Base-by-base conservation (phyloP, 2,888 invertebrate genomes). In the Antitype chi region DNA sequence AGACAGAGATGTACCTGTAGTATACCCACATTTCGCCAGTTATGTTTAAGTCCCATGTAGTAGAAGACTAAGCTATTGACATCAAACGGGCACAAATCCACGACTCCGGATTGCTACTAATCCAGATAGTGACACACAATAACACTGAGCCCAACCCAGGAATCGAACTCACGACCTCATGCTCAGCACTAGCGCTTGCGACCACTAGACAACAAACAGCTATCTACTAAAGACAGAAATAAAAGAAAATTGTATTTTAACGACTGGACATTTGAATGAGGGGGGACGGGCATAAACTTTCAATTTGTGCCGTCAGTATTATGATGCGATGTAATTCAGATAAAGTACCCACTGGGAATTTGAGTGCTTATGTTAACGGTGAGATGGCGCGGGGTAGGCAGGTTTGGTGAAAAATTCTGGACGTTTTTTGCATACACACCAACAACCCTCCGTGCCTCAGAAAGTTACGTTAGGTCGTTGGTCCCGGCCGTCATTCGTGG, bases 171-270 rank as follows among this genome's bases (percentile, higher is more conserved):
- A 52, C 6, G 9, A 28, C 23, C 15, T 49, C 28, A 20, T 28
- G 9, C 59, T 32, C 49, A 5, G 23, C 38, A 38, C 1, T 62
- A 15, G 32, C 66, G 5, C 2, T 23, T 15, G 5, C 52, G 28
- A 11, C 8, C 23, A 66, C 23, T 15, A 23, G 9, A 52, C 5
- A 62, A 52, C 63, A 71, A 74, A 69, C 79, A 74, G 53, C 59
- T 8, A 57, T 71, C 62, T 55, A 62, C 32, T 55, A 74, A 73
- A 69, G 70, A 73, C 63, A 69, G n/a, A 70, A 76, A 72, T 78
- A 70, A 77, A 85, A 69, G 72, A 81, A 78, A 85, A 81, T 76
- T 76, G 74, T 80, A 60, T 59, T 86, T 81, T 85, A 87, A 86
- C 86, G 86, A 81, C 55, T 17, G 68, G 32, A 79, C 79, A 83